Evolutionary conservation across 2,797 vertebrate species (phyloP).

Genomic region (Hirundo rustica): DNA sequence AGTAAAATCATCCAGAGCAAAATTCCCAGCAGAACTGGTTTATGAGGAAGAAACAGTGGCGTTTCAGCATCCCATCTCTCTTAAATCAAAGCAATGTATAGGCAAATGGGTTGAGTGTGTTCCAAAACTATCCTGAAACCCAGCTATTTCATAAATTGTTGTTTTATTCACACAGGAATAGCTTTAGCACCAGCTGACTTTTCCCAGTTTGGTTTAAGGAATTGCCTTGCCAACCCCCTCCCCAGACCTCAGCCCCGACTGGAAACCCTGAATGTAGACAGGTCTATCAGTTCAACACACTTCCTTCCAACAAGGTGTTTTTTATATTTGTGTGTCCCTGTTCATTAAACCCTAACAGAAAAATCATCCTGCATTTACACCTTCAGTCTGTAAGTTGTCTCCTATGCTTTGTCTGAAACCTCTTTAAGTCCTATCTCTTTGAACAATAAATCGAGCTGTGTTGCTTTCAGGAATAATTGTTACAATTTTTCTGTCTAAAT

Average conservation of each 20-base stretch:
- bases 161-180: neutral
- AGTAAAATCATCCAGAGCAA: neutral
- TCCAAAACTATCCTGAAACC: neutral
- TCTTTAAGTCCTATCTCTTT: neutral
- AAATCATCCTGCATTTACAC: neutral
- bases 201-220: neutral
- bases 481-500: neutral
- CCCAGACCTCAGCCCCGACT: neutral
- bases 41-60: neutral
- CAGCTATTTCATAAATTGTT: neutral
- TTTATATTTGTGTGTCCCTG: neutral
- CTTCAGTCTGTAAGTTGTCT: neutral
- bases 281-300: neutral
- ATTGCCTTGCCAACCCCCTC: neutral
- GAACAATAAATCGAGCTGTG: neutral
- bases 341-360: neutral
- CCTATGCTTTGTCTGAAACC: neutral
- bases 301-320: neutral
- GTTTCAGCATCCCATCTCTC: neutral
- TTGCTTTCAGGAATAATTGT: neutral
- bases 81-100: neutral
- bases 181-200: neutral
- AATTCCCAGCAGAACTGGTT: neutral
- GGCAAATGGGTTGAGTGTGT: neutral
- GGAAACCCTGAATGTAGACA: neutral